Evolutionary conservation across 2,888 invertebrate species (phyloP), one percentile per base, ranked within the genome.

Genomic region (Oconnorella tubifera): DNA sequence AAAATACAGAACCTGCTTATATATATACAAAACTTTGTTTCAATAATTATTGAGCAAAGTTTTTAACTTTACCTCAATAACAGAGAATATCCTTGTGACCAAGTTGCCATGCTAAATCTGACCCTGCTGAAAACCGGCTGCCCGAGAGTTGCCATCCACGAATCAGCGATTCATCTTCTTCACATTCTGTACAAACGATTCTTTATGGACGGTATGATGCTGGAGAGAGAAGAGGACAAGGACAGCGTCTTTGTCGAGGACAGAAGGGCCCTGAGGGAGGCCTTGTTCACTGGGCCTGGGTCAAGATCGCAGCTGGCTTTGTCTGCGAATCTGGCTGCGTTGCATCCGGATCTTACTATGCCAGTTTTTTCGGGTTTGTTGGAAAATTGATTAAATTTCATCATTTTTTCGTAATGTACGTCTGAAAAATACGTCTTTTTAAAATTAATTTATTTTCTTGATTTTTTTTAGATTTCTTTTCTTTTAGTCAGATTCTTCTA

Each of bases 321-420:
- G 33, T 70, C 94, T 0, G 87, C 91, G 51, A 95, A 97, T 79
- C 86, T 99, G 75, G 92, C 98, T 0, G 90, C 92, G 73, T 85
- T 96, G 29, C 96, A 98, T 79, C 96, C 98, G 0, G 97, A 98
- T 79, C 86, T 99, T 50, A 98, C 99, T 31, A 97, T 99, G 95
- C 95, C 97, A 0, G 95, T 99, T 88, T 97, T 99, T 84, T 97
- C 97, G 78, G 97, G 96, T 95, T 83, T 56, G 31, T 25, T 2
- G 6, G 53, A 40, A 14, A n/a, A n/a, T n/a, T n/a, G 55, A 23
- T 53, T 10, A 25, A 48, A 48, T 48, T 48, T 48, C 48, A 48
- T 19, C 14, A 48, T 10, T 48, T 48, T 48, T 48, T 48, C 19
- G 48, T 48, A 48, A 48, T 48, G 10, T 48, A 19, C 19, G 19